These are phyloP conservation scores for Pelvicachromis taeniatus DNA, from an alignment of 2,113 vertebrate species.

Conservation along the genomic window DNA sequence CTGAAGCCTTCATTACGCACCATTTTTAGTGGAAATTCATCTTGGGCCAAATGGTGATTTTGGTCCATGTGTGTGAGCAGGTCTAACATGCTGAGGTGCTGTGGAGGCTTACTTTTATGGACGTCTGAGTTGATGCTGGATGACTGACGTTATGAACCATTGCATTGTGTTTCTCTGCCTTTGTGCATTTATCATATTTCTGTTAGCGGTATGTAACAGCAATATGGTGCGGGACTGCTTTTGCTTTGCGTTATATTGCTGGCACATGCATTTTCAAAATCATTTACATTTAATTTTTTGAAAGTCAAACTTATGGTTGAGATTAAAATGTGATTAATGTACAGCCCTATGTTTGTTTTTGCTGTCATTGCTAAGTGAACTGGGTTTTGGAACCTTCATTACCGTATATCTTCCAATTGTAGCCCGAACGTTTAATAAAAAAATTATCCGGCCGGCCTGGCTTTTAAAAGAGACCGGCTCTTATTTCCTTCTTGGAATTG, in stretches of 20 bases:
- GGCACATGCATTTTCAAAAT: too few relatives aligned
- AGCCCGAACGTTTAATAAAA: too few relatives aligned
- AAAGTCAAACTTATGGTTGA: background rate
- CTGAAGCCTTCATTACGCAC: background rate
- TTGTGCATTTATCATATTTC: background rate
- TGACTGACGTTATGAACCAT: background rate
- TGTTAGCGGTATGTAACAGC: background rate
- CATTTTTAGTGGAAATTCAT: background rate
- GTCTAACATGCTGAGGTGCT: background rate
- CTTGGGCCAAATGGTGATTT: background rate
- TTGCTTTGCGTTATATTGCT: background rate
- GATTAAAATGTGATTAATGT: background rate
- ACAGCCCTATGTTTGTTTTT: background rate
- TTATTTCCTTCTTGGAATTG: too few relatives aligned
- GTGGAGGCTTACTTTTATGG: background rate
- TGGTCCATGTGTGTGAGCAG: background rate
- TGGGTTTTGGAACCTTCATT: too few relatives aligned
- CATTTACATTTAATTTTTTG: too few relatives aligned
- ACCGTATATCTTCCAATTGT: too few relatives aligned
- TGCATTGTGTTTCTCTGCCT: background rate
- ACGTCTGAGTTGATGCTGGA: background rate
- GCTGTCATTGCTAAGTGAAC: background rate
- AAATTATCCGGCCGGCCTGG: too few relatives aligned
- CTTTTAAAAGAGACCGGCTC: too few relatives aligned
- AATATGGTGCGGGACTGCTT: background rate